These are phyloP conservation scores for Sminthurides bifidus DNA, from an alignment of 1,140 invertebrate species.

Conservation along the genomic window DNA sequence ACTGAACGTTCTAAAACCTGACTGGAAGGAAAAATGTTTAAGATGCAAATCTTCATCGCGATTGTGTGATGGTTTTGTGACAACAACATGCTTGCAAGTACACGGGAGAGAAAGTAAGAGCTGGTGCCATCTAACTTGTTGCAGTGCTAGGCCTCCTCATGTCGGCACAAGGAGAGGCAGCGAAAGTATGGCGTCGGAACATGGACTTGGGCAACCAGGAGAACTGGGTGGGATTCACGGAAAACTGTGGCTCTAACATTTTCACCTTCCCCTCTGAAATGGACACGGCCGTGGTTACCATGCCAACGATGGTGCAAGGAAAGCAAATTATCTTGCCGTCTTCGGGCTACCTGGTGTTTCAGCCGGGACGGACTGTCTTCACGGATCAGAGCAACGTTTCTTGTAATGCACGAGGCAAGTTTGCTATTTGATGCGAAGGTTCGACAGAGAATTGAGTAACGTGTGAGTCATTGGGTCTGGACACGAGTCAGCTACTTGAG, in stretches of 20 bases:
- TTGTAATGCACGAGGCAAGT: no score
- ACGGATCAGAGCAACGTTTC: no score
- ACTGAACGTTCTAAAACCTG: no score
- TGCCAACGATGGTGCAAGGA: constrained; percentile 12
- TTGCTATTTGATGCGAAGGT: no score
- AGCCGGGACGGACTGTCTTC: constrained; percentile 22
- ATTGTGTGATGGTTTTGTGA: no score
- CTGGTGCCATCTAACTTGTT: background rate
- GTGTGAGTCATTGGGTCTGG: no score
- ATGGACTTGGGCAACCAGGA: constrained; percentile 27
- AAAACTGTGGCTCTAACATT: constrained; percentile 28
- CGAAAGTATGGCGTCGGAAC: constrained; percentile 21
- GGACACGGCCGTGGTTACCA: constrained; percentile 21
- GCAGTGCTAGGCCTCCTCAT: background rate
- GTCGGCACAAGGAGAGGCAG: background rate
- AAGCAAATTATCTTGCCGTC: constrained; percentile 31
- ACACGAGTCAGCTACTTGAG: no score
- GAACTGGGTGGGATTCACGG: constrained; percentile 26
- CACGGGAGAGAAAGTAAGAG: no score
- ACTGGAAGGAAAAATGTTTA: no score
- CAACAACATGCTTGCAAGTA: no score
- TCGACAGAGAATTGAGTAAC: no score
- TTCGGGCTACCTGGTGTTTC: constrained; percentile 31
- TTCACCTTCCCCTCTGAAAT: constrained; percentile 25
- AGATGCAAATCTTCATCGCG: no score